Conservation (phyloP, 2,797 vertebrate genomes). For the Choloepus didactylus region DNA sequence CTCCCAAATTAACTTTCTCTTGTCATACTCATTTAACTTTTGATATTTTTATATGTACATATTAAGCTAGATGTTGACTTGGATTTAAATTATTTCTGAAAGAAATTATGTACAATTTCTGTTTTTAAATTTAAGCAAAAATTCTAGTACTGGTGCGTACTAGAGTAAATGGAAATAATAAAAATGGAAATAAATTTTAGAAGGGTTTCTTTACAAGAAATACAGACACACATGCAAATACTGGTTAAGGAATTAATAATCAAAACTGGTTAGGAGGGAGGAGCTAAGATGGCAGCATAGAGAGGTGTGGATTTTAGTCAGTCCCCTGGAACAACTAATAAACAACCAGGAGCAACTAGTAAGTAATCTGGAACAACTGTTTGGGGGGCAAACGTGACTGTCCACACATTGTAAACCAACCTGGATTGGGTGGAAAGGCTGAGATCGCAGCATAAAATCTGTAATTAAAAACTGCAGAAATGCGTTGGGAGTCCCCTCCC, state of each 20-base stretch:
- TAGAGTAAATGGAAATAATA: not conserved
- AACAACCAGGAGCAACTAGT: too few species aligned
- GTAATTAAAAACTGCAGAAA: too few species aligned
- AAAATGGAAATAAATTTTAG: not conserved
- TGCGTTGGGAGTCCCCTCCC: too few species aligned
- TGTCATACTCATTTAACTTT: conserved; percentile 60
- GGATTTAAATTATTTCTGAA: conserved; percentile 66
- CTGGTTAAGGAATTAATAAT: conserved; percentile 39
- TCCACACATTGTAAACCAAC: too few species aligned
- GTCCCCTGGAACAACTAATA: too few species aligned
- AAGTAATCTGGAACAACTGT: too few species aligned
- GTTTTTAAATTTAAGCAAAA: conserved; percentile 56
- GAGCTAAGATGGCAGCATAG: too few species aligned
- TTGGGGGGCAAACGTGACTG: too few species aligned
- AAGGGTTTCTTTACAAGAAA: not conserved
- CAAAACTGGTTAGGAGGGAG: not conserved
- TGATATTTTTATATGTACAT: not conserved
- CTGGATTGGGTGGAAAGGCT: too few species aligned
- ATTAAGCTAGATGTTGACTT: conserved; percentile 46
- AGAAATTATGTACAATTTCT: conserved; percentile 56
- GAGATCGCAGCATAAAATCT: too few species aligned
- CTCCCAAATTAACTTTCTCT: conserved; percentile 11
- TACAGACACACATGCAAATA: not conserved
- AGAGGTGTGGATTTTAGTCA: too few species aligned
- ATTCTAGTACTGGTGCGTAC: not conserved